Conservation (phyloP, 2,113 vertebrate species). For the Tylochromis polylepis region DNA sequence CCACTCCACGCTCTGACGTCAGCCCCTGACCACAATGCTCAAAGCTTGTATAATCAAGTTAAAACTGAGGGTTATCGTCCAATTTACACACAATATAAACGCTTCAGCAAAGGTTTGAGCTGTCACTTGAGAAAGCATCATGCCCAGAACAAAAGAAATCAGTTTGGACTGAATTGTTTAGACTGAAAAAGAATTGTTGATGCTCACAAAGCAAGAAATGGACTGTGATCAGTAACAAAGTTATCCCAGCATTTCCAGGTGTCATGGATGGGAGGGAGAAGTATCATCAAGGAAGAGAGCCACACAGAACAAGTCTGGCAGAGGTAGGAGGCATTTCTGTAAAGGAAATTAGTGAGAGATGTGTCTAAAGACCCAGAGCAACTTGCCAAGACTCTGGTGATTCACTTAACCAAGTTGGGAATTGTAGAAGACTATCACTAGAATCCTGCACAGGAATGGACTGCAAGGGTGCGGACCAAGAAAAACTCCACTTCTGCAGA, state of each 20-base stretch:
- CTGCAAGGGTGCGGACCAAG: background rate
- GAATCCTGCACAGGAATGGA: background rate
- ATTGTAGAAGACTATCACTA: background rate
- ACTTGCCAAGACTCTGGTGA: background rate
- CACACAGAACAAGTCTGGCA: background rate
- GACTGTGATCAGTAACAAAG: background rate
- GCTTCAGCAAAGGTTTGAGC: background rate
- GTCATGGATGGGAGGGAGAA: background rate
- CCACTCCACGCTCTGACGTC: too few relatives aligned
- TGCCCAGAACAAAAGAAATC: background rate
- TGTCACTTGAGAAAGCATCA: background rate
- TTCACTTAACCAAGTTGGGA: background rate
- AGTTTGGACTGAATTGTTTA: background rate
- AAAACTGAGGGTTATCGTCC: background rate
- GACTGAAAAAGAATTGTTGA: background rate
- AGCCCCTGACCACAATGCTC: too few relatives aligned
- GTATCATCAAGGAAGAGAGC: background rate
- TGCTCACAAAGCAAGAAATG: background rate
- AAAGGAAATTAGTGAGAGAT: background rate
- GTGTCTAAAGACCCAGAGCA: background rate
- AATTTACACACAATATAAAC: background rate
- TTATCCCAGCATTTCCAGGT: background rate
- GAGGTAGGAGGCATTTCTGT: background rate
- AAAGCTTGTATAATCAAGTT: background rate
- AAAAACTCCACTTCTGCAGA: background rate